Conservation (phyloP, 2,888 invertebrate genomes). For the Drosophila birchii region DNA sequence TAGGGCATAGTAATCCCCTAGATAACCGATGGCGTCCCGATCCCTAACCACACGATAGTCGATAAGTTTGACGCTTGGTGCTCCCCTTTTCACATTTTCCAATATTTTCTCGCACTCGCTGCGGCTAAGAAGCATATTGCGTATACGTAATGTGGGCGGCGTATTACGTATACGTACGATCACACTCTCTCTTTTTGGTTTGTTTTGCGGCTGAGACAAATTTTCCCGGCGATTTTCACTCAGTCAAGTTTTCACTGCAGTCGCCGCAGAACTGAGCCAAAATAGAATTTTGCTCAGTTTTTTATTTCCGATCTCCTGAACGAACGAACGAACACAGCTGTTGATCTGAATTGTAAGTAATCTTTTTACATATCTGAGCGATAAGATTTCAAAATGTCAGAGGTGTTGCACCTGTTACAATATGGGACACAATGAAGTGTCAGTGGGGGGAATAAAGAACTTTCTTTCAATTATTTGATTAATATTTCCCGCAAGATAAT, state of each 20-base stretch:
- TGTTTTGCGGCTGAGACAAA: constrained; percentile 15
- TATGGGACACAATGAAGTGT: background rate
- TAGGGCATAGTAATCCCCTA: constrained; percentile 80
- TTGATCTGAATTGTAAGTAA: constrained; percentile 2
- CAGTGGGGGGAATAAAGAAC: background rate
- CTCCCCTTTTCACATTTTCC: constrained; percentile 27
- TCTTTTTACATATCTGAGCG: constrained; percentile 16
- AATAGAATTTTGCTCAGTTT: constrained; percentile 42
- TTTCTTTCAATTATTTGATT: background rate
- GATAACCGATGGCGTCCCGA: constrained; percentile 66
- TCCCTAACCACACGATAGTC: constrained; percentile 54
- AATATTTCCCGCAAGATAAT: too few relatives aligned
- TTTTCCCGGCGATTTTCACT: constrained; percentile 51
- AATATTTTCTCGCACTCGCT: constrained; percentile 70
- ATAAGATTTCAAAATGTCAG: constrained; percentile 29
- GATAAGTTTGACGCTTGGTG: constrained; percentile 36
- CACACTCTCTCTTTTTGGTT: constrained; percentile 14
- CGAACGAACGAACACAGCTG: constrained; percentile 20
- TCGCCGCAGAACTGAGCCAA: constrained; percentile 54
- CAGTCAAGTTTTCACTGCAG: constrained; percentile 14
- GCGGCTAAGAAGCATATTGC: constrained; percentile 60
- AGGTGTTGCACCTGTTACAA: background rate
- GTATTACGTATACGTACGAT: constrained; percentile 43
- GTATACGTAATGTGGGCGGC: constrained; percentile 45
- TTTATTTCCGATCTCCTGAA: constrained; percentile 29